Evolutionary conservation across 2,888 invertebrate genomes (phyloP).

Genomic region (Oithona nana): DNA sequence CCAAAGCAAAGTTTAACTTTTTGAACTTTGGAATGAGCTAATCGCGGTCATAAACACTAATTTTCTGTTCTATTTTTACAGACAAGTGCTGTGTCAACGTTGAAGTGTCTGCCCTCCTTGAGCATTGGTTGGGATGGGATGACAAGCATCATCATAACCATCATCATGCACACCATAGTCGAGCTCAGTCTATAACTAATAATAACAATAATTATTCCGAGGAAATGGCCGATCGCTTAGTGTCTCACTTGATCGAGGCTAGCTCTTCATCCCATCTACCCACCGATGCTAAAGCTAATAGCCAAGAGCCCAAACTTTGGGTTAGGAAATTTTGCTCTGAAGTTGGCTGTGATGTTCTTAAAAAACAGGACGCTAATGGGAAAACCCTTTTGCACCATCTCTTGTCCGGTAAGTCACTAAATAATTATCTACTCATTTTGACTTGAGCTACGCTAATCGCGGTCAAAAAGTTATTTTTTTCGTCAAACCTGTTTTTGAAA

Average conservation of each 20-base stretch:
- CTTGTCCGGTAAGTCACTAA: neutral
- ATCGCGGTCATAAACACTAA: too few species aligned
- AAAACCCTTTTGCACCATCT: neutral
- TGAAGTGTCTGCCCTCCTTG: neutral
- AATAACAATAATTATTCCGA: neutral
- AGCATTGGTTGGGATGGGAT: slow-evolving; percentile 5
- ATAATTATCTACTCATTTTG: too few species aligned
- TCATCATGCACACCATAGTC: too few species aligned
- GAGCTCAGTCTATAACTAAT: neutral
- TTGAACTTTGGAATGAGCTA: too few species aligned
- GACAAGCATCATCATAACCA: neutral
- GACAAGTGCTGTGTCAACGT: neutral
- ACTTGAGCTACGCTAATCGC: too few species aligned
- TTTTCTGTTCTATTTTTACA: too few species aligned
- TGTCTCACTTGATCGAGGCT: neutral
- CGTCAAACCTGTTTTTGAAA: too few species aligned
- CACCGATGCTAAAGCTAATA: too few species aligned
- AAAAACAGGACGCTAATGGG: neutral
- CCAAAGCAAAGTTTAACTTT: too few species aligned
- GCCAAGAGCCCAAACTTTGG: neutral
- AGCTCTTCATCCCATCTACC: neutral
- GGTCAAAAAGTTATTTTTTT: too few species aligned
- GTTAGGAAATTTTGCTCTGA: neutral
- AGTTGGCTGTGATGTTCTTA: neutral
- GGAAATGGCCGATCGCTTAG: neutral